phyloP scores from a whole-genome alignment of 2,113 vertebrate genomes.

The Dipodomys merriami region DNA sequence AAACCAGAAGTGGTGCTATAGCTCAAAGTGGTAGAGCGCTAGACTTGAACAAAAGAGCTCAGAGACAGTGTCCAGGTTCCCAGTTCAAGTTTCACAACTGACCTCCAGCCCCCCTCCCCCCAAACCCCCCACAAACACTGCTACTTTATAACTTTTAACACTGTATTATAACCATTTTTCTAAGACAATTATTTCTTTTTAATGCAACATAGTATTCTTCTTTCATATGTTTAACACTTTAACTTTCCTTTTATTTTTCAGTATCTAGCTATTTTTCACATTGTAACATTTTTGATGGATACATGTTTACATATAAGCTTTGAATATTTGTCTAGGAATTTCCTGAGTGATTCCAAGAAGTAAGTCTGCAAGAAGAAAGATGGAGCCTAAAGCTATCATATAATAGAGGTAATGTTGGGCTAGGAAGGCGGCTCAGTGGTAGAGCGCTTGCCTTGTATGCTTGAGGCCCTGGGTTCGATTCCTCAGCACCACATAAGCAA shows the following conservation, averaged over 20 bases:
- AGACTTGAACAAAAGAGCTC: no score
- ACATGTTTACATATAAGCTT: neutral
- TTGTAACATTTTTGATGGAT: neutral
- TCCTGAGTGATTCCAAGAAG: neutral
- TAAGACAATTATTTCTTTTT: neutral
- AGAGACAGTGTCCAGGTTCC: no score
- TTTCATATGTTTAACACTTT: slow-evolving; percentile 12
- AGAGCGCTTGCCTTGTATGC: no score
- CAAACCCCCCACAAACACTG: no score
- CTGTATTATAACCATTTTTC: neutral
- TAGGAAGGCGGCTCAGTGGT: no score
- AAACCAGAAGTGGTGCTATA: no score
- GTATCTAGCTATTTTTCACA: slow-evolving; percentile 34
- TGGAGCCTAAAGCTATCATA: neutral
- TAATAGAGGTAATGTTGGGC: neutral
- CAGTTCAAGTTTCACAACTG: no score
- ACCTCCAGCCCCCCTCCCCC: no score
- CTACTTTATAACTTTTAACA: neutral
- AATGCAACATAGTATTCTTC: neutral
- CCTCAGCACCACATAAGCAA: no score
- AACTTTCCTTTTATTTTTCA: neutral
- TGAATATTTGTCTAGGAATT: neutral
- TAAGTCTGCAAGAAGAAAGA: neutral
- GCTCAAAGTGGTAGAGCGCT: no score
- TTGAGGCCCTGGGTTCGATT: no score